A percentile compares a stretch with the other conserved stretches of the same genome.
phyloP scores from a whole-genome alignment of 1,140 invertebrate species.

The Armadillidium nasatum region DNA sequence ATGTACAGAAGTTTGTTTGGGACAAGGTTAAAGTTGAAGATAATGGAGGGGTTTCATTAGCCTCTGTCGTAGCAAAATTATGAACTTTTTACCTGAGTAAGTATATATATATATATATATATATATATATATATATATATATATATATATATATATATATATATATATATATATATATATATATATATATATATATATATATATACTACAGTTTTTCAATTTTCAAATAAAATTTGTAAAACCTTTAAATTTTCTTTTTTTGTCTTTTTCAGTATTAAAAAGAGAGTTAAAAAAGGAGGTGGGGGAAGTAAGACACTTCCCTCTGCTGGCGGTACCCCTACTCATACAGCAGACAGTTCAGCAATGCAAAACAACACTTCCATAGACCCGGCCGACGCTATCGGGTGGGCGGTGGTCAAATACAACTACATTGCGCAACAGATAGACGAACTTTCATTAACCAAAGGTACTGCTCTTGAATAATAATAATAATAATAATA shows the following conservation, averaged over 20 bases:
- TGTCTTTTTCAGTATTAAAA: constrained; percentile 69
- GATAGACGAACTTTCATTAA: constrained; percentile 88
- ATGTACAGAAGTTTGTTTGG: too few relatives aligned
- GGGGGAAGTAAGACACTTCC: constrained; percentile 76
- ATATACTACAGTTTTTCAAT: too few relatives aligned
- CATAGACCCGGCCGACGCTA: constrained; percentile 78
- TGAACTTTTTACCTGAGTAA: constrained; percentile 29
- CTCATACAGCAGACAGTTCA: constrained; percentile 36
- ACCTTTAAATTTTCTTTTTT: background rate
- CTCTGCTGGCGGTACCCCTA: constrained; percentile 57
- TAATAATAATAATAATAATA: too few relatives aligned
- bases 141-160: too few relatives aligned
- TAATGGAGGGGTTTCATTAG: background rate
- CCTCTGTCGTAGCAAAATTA: background rate
- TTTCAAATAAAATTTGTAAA: too few relatives aligned
- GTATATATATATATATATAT: constrained; percentile 19
- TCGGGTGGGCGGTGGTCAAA: constrained; percentile 88
- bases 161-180: background rate
- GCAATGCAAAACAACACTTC: constrained; percentile 49
- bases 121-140: constrained; percentile 11
- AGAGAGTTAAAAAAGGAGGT: constrained; percentile 75
- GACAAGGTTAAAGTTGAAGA: background rate
- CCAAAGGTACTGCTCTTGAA: constrained; percentile 51
- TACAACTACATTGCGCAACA: constrained; percentile 98
- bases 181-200: too few relatives aligned